Percentiles rank a stretch among this genome's conserved stretches.
These are phyloP conservation scores for Altica lythri DNA, from an alignment of 2,888 invertebrate genomes.

Conservation along the genomic window DNA sequence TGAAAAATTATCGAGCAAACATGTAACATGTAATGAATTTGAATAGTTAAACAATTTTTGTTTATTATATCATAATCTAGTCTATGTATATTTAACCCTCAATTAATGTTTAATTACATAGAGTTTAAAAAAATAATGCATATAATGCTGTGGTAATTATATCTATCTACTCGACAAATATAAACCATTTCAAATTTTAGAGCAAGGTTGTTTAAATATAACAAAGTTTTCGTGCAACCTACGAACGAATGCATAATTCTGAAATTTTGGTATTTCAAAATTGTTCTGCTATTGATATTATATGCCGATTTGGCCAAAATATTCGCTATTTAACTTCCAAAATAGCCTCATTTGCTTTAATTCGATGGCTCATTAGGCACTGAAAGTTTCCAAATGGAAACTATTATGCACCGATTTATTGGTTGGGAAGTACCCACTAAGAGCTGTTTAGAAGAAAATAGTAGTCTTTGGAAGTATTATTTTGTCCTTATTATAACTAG, in stretches of 20 bases:
- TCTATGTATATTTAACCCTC: too few relatives aligned
- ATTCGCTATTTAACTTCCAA: not conserved
- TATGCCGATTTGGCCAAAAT: not conserved
- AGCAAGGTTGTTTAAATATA: slow-evolving; percentile 1
- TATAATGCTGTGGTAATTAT: too few relatives aligned
- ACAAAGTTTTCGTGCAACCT: not conserved
- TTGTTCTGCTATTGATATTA: not conserved
- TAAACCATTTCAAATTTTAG: too few relatives aligned
- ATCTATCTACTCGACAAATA: too few relatives aligned
- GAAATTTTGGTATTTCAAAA: not conserved
- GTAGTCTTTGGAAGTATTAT: not conserved
- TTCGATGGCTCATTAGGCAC: slow-evolving; percentile 6
- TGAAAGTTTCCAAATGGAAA: slow-evolving; percentile 7
- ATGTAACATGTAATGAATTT: too few relatives aligned
- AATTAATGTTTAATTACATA: too few relatives aligned
- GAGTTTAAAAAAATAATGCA: too few relatives aligned
- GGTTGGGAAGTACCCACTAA: not conserved
- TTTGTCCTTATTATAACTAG: not conserved
- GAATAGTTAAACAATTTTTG: too few relatives aligned
- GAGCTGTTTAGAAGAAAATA: not conserved
- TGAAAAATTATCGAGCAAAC: too few relatives aligned
- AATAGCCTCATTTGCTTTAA: slow-evolving; percentile 3
- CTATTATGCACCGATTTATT: not conserved
- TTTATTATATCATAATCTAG: too few relatives aligned
- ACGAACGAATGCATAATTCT: not conserved